Conservation (phyloP, 2,888 invertebrate species). For the Drosophila meridionalis region DNA sequence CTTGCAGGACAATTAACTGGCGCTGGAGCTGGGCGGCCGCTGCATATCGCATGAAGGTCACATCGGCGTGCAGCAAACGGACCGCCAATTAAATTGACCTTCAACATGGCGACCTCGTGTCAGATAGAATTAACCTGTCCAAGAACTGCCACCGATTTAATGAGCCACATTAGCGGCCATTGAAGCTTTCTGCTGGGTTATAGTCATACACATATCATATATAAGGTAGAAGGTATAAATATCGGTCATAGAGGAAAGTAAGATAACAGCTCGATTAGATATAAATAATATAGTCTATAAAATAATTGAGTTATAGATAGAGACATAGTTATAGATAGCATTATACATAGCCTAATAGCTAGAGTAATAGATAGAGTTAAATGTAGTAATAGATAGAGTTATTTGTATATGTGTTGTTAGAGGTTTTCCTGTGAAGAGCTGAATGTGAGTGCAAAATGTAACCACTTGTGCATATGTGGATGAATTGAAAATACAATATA, state of each 20-base stretch:
- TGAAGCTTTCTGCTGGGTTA: not conserved
- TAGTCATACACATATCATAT: not conserved
- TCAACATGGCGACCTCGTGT: not conserved
- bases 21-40: constrained; percentile 17
- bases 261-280: constrained; percentile 1
- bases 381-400: not conserved
- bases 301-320: not conserved
- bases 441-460: not conserved
- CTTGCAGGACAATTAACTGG: not conserved
- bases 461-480: not conserved
- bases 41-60: constrained; percentile 6
- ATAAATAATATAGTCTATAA: not conserved
- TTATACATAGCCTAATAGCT: not conserved
- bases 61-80: constrained; percentile 4
- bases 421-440: not conserved
- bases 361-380: not conserved
- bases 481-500: not conserved
- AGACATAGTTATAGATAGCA: not conserved
- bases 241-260: not conserved
- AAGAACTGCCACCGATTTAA: not conserved
- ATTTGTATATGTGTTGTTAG: not conserved
- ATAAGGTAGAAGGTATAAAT: not conserved
- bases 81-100: constrained; percentile 3
- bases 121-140: constrained; percentile 10
- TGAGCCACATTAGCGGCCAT: constrained; percentile 16